A percentile compares a stretch with the other conserved stretches of the same genome.
These are phyloP conservation scores for Bradysia coprophila DNA, from an alignment of 1,140 invertebrate genomes.

Conservation along the genomic window DNA sequence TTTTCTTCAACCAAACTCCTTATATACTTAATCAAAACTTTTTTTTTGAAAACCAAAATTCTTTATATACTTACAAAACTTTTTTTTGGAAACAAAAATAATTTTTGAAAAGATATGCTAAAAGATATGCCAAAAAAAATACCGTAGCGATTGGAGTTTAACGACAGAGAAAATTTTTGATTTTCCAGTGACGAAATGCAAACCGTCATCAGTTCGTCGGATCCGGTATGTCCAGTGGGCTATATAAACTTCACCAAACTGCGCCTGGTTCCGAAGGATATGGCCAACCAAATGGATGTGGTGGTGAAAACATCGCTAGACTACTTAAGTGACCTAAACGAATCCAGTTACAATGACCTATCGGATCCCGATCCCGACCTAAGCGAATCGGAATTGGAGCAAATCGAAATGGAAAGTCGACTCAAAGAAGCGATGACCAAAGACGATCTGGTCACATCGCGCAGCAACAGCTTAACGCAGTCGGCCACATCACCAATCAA, in stretches of 20 bases:
- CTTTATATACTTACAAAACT: too few species aligned
- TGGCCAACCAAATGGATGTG: slow-evolving; percentile 13
- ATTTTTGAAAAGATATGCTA: too few species aligned
- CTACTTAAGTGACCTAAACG: slow-evolving; percentile 35
- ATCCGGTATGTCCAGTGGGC: slow-evolving; percentile 81
- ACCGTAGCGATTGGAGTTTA: too few species aligned
- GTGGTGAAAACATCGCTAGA: slow-evolving; percentile 33
- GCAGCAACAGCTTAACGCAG: slow-evolving; percentile 22
- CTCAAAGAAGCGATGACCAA: slow-evolving; percentile 19
- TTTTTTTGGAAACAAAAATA: too few species aligned
- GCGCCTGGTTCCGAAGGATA: slow-evolving; percentile 41
- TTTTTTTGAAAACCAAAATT: too few species aligned
- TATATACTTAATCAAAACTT: too few species aligned
- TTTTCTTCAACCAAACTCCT: too few species aligned
- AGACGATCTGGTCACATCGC: slow-evolving; percentile 18
- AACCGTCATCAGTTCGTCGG: slow-evolving; percentile 71
- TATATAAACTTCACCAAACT: slow-evolving; percentile 78
- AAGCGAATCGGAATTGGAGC: slow-evolving; percentile 36
- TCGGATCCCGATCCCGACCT: slow-evolving; percentile 36
- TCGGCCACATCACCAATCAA: slow-evolving; percentile 20
- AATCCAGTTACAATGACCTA: slow-evolving; percentile 37
- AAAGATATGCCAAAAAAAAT: too few species aligned
- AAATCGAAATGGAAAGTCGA: slow-evolving; percentile 29
- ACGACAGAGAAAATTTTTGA: too few species aligned
- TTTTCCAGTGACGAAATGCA: slow-evolving; percentile 67